Evolutionary conservation across 2,113 vertebrate genomes (phyloP).

Genomic region (Seriola rivoliana): DNA sequence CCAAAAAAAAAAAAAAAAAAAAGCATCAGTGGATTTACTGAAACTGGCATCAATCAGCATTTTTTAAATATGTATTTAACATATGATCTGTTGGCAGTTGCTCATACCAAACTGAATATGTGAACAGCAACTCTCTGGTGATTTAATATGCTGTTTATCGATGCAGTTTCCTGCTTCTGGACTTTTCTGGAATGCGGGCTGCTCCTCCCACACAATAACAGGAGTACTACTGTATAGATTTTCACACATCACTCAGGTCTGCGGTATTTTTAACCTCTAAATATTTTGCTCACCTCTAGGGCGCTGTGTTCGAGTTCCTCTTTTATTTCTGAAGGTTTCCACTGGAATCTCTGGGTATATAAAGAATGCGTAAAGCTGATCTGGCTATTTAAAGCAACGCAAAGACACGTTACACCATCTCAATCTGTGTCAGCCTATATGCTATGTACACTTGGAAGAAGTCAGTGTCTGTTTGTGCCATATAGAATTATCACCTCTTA

Average conservation of each 20-base stretch:
- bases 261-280: constrained; percentile 37
- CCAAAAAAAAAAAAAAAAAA: constrained; percentile 14
- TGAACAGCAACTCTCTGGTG: constrained; percentile 30
- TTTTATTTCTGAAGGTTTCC: constrained; percentile 21
- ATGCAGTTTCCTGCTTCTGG: constrained; percentile 11
- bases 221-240: constrained; percentile 28
- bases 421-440: constrained; percentile 80
- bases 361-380: constrained; percentile 26
- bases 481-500: constrained; percentile 81
- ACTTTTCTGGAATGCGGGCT: constrained; percentile 34
- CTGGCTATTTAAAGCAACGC: constrained; percentile 62
- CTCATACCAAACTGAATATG: constrained; percentile 45
- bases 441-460: constrained; percentile 77
- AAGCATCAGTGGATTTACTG: constrained; percentile 4
- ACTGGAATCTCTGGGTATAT: constrained; percentile 5
- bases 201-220: constrained; percentile 33
- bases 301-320: background rate
- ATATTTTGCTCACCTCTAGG: constrained; percentile 7
- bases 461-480: constrained; percentile 78
- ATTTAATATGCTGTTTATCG: constrained; percentile 42
- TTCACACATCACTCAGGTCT: constrained; percentile 32
- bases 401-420: constrained; percentile 67
- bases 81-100: constrained; percentile 43
- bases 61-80: constrained; percentile 49
- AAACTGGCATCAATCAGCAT: constrained; percentile 46